phyloP scores from a whole-genome alignment of 1,140 invertebrate genomes.

The Lithobius niger region DNA sequence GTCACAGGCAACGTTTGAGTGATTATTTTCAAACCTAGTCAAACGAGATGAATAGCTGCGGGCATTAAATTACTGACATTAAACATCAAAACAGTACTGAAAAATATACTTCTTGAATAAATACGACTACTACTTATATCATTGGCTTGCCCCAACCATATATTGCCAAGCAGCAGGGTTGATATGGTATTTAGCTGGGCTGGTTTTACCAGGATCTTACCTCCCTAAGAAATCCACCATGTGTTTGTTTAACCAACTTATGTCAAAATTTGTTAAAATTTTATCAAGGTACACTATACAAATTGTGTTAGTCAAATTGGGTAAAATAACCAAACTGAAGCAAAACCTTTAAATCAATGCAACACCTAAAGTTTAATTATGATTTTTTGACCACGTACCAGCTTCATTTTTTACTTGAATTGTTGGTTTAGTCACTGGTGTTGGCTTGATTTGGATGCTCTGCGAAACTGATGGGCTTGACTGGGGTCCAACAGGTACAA shows the following conservation, averaged over 20 bases:
- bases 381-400: background rate
- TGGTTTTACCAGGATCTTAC: background rate
- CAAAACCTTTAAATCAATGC: background rate
- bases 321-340: background rate
- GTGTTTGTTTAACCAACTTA: background rate
- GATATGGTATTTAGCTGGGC: background rate
- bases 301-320: background rate
- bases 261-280: background rate
- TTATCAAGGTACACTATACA: background rate
- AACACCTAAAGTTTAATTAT: background rate
- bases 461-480: background rate
- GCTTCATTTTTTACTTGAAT: conserved; percentile 5
- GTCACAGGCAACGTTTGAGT: conserved; percentile 24
- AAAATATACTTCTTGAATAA: background rate
- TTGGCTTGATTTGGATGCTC: conserved; percentile 1
- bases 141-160: background rate
- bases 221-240: background rate
- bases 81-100: background rate
- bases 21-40: conserved; percentile 32
- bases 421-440: background rate
- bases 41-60: background rate
- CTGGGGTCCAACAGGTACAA: background rate
- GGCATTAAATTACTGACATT: background rate
- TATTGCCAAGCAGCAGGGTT: background rate
- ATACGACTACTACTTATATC: background rate